A percentile compares a stretch with the other conserved stretches of the same genome.
phyloP scores from a whole-genome alignment of 2,888 invertebrate species.

The Herminia tarsipennalis region DNA sequence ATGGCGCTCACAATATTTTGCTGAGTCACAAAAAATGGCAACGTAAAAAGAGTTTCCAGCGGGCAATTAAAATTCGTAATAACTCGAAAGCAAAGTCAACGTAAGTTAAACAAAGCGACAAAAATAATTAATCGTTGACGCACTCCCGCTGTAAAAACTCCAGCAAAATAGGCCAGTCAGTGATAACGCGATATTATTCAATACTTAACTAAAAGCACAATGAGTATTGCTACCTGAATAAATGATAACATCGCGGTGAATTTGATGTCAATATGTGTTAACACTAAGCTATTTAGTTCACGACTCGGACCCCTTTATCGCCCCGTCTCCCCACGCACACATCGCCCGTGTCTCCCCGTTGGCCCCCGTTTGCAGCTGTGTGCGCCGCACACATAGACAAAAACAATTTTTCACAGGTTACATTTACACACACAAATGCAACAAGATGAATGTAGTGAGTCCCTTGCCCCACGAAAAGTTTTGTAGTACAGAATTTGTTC shows the following conservation, averaged over 20 bases:
- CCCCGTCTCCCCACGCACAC: slow-evolving; percentile 64
- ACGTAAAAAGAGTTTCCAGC: slow-evolving; percentile 55
- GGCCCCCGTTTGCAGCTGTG: slow-evolving; percentile 48
- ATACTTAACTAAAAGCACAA: slow-evolving; percentile 72
- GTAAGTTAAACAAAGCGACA: slow-evolving; percentile 76
- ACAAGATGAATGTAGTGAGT: slow-evolving; percentile 72
- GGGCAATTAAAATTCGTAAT: slow-evolving; percentile 78
- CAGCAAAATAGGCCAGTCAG: slow-evolving; percentile 42
- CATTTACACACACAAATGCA: slow-evolving; percentile 66
- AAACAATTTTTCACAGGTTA: slow-evolving; percentile 82
- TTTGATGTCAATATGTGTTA: slow-evolving; percentile 86
- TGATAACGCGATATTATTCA: slow-evolving; percentile 57
- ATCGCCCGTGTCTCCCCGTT: slow-evolving; percentile 38
- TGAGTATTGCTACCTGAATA: slow-evolving; percentile 81
- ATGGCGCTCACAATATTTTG: slow-evolving; percentile 7
- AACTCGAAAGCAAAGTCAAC: slow-evolving; percentile 74
- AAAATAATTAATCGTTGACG: slow-evolving; percentile 77
- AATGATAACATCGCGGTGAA: slow-evolving; percentile 85
- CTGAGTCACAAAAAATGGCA: slow-evolving; percentile 46
- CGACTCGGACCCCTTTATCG: slow-evolving; percentile 75
- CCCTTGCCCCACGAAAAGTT: slow-evolving; percentile 81
- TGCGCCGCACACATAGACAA: slow-evolving; percentile 62
- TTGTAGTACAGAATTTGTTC: slow-evolving; percentile 83
- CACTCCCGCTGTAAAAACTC: slow-evolving; percentile 53
- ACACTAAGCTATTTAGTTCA: slow-evolving; percentile 86